A percentile compares a stretch with the other conserved stretches of the same genome.
Conservation (phyloP, 2,888 invertebrate species). For the Acrocera orbiculus region DNA sequence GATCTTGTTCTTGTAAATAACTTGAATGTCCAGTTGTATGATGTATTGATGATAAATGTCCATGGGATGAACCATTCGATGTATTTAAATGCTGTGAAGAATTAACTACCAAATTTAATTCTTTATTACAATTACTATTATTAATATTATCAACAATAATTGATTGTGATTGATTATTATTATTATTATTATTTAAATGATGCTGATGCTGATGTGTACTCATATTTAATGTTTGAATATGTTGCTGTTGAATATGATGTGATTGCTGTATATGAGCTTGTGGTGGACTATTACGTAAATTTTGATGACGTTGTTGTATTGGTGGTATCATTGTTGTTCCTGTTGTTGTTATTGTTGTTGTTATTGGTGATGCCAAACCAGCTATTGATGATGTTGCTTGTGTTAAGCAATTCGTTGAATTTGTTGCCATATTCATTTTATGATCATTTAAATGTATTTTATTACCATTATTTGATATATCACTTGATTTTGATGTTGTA, state of each 20-base stretch:
- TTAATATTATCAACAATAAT: slow-evolving; percentile 6
- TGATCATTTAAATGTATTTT: slow-evolving; percentile 28
- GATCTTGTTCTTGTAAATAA: slow-evolving; percentile 21
- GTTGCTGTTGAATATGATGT: slow-evolving; percentile 7
- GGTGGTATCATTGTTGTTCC: slow-evolving; percentile 21
- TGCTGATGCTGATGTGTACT: slow-evolving; percentile 13
- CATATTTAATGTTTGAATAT: slow-evolving; percentile 10
- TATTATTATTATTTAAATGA: slow-evolving; percentile 11
- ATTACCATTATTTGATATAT: slow-evolving; percentile 23
- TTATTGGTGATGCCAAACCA: slow-evolving; percentile 5
- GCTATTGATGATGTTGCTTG: slow-evolving; percentile 14
- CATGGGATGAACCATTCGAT: slow-evolving; percentile 22
- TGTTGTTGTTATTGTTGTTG: slow-evolving; percentile 13
- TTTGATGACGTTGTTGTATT: slow-evolving; percentile 20
- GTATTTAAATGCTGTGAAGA: slow-evolving; percentile 17
- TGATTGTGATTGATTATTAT: slow-evolving; percentile 7
- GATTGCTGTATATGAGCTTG: slow-evolving; percentile 16
- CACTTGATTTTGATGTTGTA: slow-evolving; percentile 38
- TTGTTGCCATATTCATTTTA: too few relatives aligned
- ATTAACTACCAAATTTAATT: slow-evolving; percentile 12
- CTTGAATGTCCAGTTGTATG: slow-evolving; percentile 7
- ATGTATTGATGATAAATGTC: slow-evolving; percentile 5
- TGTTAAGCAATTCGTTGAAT: slow-evolving; percentile 30
- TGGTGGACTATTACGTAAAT: slow-evolving; percentile 23
- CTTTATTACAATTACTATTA: slow-evolving; percentile 3